Conservation (phyloP, 1,140 invertebrate genomes). For the Ceratina calcarata region DNA sequence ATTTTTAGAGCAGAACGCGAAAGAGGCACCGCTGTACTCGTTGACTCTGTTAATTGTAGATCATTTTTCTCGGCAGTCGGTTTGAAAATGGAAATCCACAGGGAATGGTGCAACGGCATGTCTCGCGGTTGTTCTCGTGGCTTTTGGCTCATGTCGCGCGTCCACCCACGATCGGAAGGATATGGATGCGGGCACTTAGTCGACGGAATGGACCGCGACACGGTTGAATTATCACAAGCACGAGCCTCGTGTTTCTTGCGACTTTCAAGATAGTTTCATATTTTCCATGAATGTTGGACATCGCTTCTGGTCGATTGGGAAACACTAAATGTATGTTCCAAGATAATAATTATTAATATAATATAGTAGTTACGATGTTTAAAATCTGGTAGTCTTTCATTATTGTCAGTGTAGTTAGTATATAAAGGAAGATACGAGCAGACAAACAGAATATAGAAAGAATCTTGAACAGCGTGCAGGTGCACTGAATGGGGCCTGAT, state of each 20-base stretch:
- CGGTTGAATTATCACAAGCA: slow-evolving; percentile 68
- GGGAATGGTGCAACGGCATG: slow-evolving; percentile 58
- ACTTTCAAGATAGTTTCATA: background rate
- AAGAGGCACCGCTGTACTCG: too few relatives aligned
- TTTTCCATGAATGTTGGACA: background rate
- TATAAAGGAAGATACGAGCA: too few relatives aligned
- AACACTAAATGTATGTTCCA: background rate
- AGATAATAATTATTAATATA: too few relatives aligned
- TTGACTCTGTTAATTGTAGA: background rate
- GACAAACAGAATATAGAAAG: background rate
- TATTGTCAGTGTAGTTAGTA: too few relatives aligned
- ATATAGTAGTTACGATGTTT: too few relatives aligned
- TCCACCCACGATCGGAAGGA: slow-evolving; percentile 75
- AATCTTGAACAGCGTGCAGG: slow-evolving; percentile 9
- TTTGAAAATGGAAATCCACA: slow-evolving; percentile 61
- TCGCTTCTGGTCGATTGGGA: background rate
- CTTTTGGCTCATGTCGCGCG: slow-evolving; percentile 74
- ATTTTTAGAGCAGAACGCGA: background rate
- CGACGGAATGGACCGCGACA: slow-evolving; percentile 64
- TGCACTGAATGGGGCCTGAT: background rate
- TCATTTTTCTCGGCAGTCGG: slow-evolving; percentile 53
- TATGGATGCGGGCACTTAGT: slow-evolving; percentile 77
- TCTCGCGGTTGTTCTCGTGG: slow-evolving; percentile 74
- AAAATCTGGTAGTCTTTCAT: too few relatives aligned
- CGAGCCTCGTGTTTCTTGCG: background rate